These are phyloP conservation scores for Sphenopsis melanotis DNA, from an alignment of 2,797 vertebrate species.

Conservation along the genomic window DNA sequence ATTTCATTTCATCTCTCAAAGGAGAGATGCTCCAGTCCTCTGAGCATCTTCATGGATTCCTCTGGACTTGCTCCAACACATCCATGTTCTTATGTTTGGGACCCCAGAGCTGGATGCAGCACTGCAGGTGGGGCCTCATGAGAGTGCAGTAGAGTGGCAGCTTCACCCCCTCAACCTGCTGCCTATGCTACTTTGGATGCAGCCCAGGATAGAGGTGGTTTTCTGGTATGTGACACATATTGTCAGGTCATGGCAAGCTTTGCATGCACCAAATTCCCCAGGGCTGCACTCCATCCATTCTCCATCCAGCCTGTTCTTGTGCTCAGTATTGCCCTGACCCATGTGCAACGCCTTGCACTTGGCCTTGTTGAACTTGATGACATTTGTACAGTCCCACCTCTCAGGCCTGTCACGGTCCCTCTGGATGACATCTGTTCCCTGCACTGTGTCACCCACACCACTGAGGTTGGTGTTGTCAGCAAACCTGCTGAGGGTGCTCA, in stretches of 20 bases:
- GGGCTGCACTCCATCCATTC: background rate
- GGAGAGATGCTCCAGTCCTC: background rate
- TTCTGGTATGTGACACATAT: background rate
- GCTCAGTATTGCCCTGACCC: background rate
- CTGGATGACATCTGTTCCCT: background rate
- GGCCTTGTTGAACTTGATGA: background rate
- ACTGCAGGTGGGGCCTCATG: too few relatives aligned
- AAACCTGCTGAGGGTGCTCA: background rate
- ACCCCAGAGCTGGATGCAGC: background rate
- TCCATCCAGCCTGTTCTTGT: background rate
- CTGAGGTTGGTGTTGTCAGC: background rate
- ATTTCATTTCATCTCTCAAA: background rate
- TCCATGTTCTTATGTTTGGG: background rate
- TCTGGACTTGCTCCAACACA: background rate
- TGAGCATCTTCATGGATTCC: background rate
- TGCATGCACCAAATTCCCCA: background rate
- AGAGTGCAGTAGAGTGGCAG: background rate
- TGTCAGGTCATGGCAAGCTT: rapidly evolving
- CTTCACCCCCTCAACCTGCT: background rate
- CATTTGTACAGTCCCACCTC: background rate
- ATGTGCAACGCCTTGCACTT: background rate
- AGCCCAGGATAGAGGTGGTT: background rate
- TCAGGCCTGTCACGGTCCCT: background rate
- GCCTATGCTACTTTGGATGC: background rate
- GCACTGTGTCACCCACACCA: rapidly evolving